Conservation (phyloP, 2,797 vertebrate genomes). For the Ptychobarbus kaznakovi region DNA sequence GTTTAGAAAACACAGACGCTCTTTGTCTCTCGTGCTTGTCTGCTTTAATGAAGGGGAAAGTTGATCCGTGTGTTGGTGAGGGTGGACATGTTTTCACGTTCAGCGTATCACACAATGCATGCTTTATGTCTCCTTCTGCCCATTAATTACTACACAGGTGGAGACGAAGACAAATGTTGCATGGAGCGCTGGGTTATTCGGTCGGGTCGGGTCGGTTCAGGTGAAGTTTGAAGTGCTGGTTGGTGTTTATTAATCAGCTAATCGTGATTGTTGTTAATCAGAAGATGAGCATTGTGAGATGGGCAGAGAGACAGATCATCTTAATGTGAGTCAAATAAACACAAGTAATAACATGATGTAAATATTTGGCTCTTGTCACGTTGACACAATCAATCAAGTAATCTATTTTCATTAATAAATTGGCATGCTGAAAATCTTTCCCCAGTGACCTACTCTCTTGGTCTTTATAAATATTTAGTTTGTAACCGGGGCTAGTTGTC, state of each 20-base stretch:
- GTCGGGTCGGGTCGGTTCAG: slow-evolving; percentile 3
- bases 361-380: background rate
- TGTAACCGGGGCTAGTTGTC: background rate
- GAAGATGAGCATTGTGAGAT: background rate
- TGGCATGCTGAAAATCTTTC: background rate
- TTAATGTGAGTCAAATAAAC: background rate
- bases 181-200: slow-evolving; percentile 31
- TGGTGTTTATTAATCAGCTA: background rate
- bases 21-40: slow-evolving; percentile 66
- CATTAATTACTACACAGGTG: slow-evolving; percentile 50
- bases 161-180: slow-evolving; percentile 42
- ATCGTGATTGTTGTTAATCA: background rate
- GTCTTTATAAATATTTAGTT: background rate
- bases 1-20: slow-evolving; percentile 62
- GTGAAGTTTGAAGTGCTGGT: background rate
- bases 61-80: slow-evolving; percentile 65
- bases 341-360: background rate
- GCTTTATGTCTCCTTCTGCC: slow-evolving; percentile 62
- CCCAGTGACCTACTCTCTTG: background rate
- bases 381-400: background rate
- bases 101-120: slow-evolving; percentile 70
- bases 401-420: background rate
- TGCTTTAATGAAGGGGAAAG: slow-evolving; percentile 63
- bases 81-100: slow-evolving; percentile 70
- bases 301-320: background rate